Base-by-base conservation (phyloP, 2,797 vertebrate genomes). In the Myotis planiceps region DNA sequence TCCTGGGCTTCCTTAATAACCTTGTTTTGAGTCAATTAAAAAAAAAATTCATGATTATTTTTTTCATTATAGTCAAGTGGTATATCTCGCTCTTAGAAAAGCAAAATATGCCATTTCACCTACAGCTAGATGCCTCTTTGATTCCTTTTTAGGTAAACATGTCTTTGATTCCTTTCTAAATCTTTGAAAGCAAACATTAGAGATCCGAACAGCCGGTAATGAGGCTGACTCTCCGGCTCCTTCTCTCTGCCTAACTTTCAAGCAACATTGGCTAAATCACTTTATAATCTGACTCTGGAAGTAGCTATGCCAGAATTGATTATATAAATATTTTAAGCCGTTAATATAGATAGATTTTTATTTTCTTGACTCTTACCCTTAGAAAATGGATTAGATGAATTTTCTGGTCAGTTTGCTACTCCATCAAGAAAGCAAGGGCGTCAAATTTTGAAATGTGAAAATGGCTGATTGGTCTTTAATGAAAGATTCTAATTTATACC, bases 371-470 rank as follows among this genome's bases (percentile, higher is more conserved):
- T 91, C 60, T 85, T 72, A 75, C 84, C 78, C 94, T 96, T 82
- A 88, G 92, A 96, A 93, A 92, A 97, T 66, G 80, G 71, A 97
- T 96, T 94, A 87, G 79, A 76, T 79, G 72, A 96, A 96, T 97
- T 98, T 98, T 97, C 94, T 97, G 95, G 95, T 71, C 94, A 97
- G 91, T 97, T 97, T 95, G 91, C 91, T 66, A 78, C 60, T 58
- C 63, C 71, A 96, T 96, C 94, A 97, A 91, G 90, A 96, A 96
- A 91, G 96, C 84, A 95, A 90, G 83, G 83, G 60, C 42, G 45
- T 96, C 85, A 75, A 25, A 84, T 96, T 95, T 92, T 96, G 81
- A 96, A 96, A 98, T 97, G 76, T 88, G 94, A 96, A 92, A 96
- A 95, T 96, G 95, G 95, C 49, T 97, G 88, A 95, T 96, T 90